Conservation (phyloP, 2,888 invertebrate genomes). For the Drosophila gaucha region DNA sequence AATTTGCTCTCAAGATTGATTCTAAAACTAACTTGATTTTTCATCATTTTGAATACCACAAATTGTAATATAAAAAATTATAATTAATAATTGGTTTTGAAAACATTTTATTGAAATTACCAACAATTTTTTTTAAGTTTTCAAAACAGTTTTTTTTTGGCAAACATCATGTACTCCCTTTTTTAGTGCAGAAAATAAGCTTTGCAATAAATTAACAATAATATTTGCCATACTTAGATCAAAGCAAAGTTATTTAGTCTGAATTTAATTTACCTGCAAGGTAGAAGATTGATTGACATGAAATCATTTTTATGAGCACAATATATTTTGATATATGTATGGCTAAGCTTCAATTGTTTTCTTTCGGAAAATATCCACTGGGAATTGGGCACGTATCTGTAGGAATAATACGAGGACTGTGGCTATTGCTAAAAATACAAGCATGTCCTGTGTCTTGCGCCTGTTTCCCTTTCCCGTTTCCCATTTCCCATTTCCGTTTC, state of each 20-base stretch:
- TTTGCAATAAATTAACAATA: too few relatives aligned
- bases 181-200: too few relatives aligned
- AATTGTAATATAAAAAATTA: too few relatives aligned
- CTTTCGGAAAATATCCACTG: not conserved
- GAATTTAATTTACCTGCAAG: not conserved
- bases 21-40: too few relatives aligned
- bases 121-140: too few relatives aligned
- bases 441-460: not conserved
- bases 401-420: not conserved
- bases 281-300: not conserved
- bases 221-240: not conserved
- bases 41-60: too few relatives aligned
- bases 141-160: too few relatives aligned
- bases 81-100: too few relatives aligned
- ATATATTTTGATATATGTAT: not conserved
- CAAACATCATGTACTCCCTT: too few relatives aligned
- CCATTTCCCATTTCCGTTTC: not conserved
- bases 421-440: conserved; percentile 2
- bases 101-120: too few relatives aligned
- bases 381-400: not conserved
- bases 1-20: too few relatives aligned
- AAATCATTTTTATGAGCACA: too few relatives aligned
- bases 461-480: not conserved
- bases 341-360: not conserved
- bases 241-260: not conserved